Conservation (phyloP, 2,113 vertebrate species). For the Sphyrna mokarran region DNA sequence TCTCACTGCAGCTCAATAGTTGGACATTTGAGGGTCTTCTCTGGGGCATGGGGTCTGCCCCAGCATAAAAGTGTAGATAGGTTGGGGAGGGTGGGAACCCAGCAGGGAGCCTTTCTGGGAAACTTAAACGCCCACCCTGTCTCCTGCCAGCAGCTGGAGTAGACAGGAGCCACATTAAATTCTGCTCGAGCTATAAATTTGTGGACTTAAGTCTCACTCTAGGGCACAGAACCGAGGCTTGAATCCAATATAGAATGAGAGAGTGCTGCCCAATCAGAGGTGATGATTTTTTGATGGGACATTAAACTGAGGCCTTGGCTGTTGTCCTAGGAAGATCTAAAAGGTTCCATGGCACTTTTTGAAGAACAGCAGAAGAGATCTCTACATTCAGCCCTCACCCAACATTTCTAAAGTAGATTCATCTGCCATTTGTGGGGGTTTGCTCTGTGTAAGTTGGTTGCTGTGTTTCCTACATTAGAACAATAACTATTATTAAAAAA, state of each 20-base stretch:
- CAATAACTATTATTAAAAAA: neutral
- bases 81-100: too few species aligned
- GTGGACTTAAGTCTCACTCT: neutral
- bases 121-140: too few species aligned
- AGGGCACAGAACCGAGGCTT: too few species aligned
- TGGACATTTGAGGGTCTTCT: too few species aligned
- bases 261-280: too few species aligned
- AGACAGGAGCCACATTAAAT: too few species aligned
- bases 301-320: neutral
- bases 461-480: neutral
- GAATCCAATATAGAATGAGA: neutral
- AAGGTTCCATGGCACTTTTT: neutral
- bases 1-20: too few species aligned
- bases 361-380: neutral
- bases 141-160: too few species aligned
- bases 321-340: neutral
- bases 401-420: neutral
- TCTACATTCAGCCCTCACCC: neutral
- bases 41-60: too few species aligned
- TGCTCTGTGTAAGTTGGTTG: neutral
- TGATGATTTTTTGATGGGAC: neutral
- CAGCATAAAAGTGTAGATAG: too few species aligned
- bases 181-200: neutral
- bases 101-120: too few species aligned
- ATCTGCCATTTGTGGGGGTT: neutral